Evolutionary conservation across 2,797 vertebrate genomes (phyloP), one percentile per base, ranked within the genome.

Genomic region (Brotula barbata): DNA sequence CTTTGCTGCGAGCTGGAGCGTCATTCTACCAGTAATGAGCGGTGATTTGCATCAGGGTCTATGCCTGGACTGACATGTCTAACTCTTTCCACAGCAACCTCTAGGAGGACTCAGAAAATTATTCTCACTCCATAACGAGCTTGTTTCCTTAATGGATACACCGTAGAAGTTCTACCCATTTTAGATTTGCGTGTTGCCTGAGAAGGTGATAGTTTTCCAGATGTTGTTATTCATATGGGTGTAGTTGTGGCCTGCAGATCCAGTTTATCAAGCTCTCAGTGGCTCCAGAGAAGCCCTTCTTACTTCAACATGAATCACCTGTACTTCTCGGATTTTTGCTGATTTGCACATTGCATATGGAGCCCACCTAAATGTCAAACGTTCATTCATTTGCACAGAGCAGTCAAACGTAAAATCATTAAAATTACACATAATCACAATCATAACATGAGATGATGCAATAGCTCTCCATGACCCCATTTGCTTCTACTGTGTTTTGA

Each of bases 21-120:
- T 17, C 3, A 46, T 3, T n/a, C 43, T 15, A 46, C 46, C 1
- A 37, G 70, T 49, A 71, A 58, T 37, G 36, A 51, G 49, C 12
- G 11, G 15, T 31, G 56, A 67, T 66, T 87, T 87, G 80, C 85
- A 80, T 86, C 87, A 87, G 37, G 37, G 19, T 72, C 67, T 15
- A 42, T 34, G 43, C 28, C 47, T 20, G 5, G 13, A 13, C 45
- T 73, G 50, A 61, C 65, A 37, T 65, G 63, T 52, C 46, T 11
- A 3, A 54, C 19, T 66, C 15, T 39, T 60, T 42, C 42, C 31
- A 14, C 51, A 14, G 33, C 17, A 41, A 31, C 46, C 16, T 23
- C 5, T 53, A 12, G 22, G 10, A 14, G 3, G 2, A n/a, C 49
- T 48, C 22, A 57, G 6, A 13, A 47, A 17, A 8, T 1, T n/a